Evolutionary conservation across 2,797 vertebrate genomes (phyloP), one percentile per base, ranked within the genome.

Genomic region (Peromyscus nudipes): DNA sequence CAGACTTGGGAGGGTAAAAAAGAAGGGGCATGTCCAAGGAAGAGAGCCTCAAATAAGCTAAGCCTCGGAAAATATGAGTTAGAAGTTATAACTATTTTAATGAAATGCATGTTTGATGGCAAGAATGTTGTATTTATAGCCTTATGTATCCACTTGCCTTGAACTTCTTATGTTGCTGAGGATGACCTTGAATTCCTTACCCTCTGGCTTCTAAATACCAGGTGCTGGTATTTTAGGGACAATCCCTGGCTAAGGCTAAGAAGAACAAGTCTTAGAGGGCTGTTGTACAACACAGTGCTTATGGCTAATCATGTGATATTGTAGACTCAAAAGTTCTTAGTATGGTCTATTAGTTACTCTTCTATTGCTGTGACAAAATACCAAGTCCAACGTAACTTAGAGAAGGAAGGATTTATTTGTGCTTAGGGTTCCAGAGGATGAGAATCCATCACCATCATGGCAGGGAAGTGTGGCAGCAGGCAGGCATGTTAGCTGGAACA

Each of bases 61-160:
- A 67, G 40, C 43, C 7, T 37, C 6, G 29, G 73, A 91, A 73
- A 69, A 6, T 11, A n/a, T 0, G 40, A 81, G 12, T 2, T 2
- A 7, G 43, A 94, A 40, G 92, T 83, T 77, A 84, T 79, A 77
- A 77, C 64, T n/a, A 77, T 88, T 89, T 82, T 19, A 37, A 52
- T 69, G 27, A 34, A 60, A n/a, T 62, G 25, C 1, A 82, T 16
- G 46, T 46, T 86, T 55, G 64, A 80, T 10, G 40, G 43, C 23
- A n/a, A 34, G 25, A 60, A 52, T 4, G 12, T 34, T 57, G 6
- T 49, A 57, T 25, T 52, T 29, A 71, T 27, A 55, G 16, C 2
- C 49, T 55, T 25, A 17, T 40, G 34, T 40, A 25, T 2, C 4
- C 85, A 73, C 10, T 88, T 57, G 25, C 4, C 25, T 40, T 21